Evolutionary conservation across 2,888 invertebrate species (phyloP), one percentile per base, ranked within the genome.

Genomic region (Melolontha melolontha): DNA sequence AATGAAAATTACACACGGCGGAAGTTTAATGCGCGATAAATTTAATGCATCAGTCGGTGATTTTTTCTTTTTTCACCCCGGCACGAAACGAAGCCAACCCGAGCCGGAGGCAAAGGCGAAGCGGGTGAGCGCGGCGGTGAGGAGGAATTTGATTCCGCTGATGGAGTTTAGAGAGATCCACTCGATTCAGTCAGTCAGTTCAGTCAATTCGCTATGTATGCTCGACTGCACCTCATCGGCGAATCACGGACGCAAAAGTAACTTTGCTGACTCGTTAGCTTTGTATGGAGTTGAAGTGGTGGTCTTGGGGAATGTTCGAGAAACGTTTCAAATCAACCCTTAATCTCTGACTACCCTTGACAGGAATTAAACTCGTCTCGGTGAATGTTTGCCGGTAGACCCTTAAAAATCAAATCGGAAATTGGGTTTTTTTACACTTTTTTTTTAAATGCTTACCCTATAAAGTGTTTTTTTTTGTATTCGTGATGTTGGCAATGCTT

Each of bases 251-350:
- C 41, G 55, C 59, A 59, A 29, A 59, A 44, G 59, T 59, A 74
- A 73, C 69, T 72, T 71, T 73, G 72, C 73, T 70, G 74, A 74
- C 71, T 74, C 74, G 74, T 74, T 74, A 73, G 74, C 72, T 74
- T 73, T 74, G 71, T 72, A 70, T 70, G 69, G 64, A 54, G 44
- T 59, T 47, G 59, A 49, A 57, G 66, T 59, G 59, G 41, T 51
- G 42, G 64, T 44, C 64, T 42, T 41, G 42, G 52, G 29, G 70
- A 70, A 70, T 44, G 44, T 59, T 59, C 59, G 44, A 34, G 34
- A 10, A 51, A 52, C 64, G 42, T 44, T 64, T 42, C 64, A 52
- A 64, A 64, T 64, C 64, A 52, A 64, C 52, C 64, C 52, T 64
- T 64, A 64, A 64, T 64, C 52, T 54, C 64, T 27, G 44, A 52